Evolutionary conservation across 2,113 vertebrate species (phyloP).

Genomic region (Thinocorus orbignyianus): DNA sequence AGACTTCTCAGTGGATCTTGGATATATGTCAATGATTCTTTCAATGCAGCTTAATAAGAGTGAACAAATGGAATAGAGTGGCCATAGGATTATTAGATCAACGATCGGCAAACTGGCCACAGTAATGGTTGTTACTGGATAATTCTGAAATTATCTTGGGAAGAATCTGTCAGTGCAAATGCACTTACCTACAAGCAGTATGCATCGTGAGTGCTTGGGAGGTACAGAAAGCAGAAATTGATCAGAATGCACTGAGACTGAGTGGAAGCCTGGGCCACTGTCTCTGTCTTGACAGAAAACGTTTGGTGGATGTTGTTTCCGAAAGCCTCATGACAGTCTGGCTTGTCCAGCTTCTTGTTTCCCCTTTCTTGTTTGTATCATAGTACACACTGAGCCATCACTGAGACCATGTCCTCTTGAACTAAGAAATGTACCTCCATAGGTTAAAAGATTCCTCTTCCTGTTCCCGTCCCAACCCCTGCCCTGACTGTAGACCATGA

Average conservation of each 20-base stretch:
- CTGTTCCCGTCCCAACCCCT: not conserved
- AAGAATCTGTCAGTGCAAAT: not conserved
- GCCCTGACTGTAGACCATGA: not conserved
- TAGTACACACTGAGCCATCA: not conserved
- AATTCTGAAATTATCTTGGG: slow-evolving; percentile 3
- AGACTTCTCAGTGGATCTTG: not conserved
- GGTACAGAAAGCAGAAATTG: not conserved
- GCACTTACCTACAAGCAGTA: not conserved
- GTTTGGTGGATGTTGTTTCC: not conserved
- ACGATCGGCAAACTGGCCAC: not conserved
- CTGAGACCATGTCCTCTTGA: not conserved
- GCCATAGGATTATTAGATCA: not conserved
- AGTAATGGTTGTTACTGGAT: not conserved
- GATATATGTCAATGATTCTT: not conserved
- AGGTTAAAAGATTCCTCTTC: not conserved
- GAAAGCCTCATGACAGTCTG: not conserved
- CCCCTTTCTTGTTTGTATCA: not conserved
- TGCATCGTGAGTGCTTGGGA: not conserved
- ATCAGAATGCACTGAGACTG: not conserved
- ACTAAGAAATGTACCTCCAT: not conserved
- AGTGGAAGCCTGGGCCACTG: not conserved
- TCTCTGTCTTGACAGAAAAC: not conserved
- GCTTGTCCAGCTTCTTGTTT: not conserved
- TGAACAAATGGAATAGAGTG: not conserved
- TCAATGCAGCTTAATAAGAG: not conserved